A percentile compares a stretch with the other conserved stretches of the same genome.
Conservation (phyloP, 2,797 vertebrate genomes). For the Sebastes kiyomatsui region DNA sequence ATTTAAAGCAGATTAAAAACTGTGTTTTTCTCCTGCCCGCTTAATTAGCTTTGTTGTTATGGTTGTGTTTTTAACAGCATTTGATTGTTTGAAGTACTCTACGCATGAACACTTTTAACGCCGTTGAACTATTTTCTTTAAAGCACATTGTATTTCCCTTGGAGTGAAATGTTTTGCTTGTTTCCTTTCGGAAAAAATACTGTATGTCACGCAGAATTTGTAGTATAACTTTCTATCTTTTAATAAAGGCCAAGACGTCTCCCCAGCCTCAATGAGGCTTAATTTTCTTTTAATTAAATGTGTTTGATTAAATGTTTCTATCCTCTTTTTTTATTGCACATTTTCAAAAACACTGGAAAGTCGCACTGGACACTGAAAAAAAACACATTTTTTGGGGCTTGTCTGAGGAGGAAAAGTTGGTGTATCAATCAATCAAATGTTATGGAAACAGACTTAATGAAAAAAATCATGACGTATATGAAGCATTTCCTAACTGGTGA, state of each 20-base stretch:
- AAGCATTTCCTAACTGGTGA: no score
- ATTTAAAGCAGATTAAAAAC: neutral
- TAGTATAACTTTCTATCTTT: neutral
- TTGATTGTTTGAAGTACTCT: neutral
- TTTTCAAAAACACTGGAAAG: neutral
- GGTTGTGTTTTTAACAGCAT: neutral
- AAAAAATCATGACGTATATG: no score
- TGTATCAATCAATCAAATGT: neutral
- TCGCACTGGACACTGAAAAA: neutral
- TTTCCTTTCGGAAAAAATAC: neutral
- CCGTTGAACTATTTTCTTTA: neutral
- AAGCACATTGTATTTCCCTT: neutral
- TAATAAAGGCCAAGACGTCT: neutral
- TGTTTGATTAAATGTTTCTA: neutral
- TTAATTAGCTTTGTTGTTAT: neutral
- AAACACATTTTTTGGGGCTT: accelerated
- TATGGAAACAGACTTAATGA: neutral
- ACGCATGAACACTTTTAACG: neutral
- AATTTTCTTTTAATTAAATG: neutral
- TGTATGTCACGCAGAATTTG: neutral
- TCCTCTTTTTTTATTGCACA: neutral
- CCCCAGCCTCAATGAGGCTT: neutral
- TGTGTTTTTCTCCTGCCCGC: neutral
- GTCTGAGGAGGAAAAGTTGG: neutral
- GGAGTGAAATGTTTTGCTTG: neutral